These are phyloP conservation scores for Lophotriccus pileatus DNA, from an alignment of 2,797 vertebrate genomes.

Conservation along the genomic window DNA sequence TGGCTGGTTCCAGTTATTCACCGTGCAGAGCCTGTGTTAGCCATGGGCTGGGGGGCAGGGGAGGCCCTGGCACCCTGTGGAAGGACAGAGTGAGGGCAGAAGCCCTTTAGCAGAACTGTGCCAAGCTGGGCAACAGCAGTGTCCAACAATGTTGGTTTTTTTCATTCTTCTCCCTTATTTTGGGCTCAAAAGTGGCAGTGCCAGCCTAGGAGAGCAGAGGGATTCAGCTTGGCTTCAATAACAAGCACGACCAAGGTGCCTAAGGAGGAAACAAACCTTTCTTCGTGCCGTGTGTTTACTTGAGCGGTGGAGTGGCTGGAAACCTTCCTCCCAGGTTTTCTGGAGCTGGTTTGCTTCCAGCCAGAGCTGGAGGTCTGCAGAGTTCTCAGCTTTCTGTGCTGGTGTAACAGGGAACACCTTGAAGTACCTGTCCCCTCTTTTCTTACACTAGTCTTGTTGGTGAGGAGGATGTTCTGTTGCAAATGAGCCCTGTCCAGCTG, in stretches of 20 bases:
- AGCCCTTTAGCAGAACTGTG: not conserved
- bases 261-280: not conserved
- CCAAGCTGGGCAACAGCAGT: not conserved
- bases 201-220: not conserved
- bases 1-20: conserved; percentile 51
- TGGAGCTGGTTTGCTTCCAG: not conserved
- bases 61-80: not conserved
- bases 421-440: not conserved
- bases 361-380: not conserved
- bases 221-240: not conserved
- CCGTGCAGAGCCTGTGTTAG: not conserved
- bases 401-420: not conserved
- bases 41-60: not conserved
- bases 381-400: not conserved
- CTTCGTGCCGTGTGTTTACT: not conserved
- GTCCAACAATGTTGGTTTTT: not conserved
- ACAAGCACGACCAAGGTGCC: not conserved
- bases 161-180: not conserved
- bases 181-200: not conserved
- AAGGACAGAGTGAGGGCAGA: not conserved
- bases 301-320: not conserved
- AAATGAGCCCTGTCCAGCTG: not conserved
- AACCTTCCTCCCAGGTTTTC: not conserved
- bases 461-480: not conserved
- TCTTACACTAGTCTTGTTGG: not conserved